Percentiles rank a stretch among this genome's conserved stretches.
Conservation (phyloP, 1,140 invertebrate species). For the Anagrus nilaparvatae region DNA sequence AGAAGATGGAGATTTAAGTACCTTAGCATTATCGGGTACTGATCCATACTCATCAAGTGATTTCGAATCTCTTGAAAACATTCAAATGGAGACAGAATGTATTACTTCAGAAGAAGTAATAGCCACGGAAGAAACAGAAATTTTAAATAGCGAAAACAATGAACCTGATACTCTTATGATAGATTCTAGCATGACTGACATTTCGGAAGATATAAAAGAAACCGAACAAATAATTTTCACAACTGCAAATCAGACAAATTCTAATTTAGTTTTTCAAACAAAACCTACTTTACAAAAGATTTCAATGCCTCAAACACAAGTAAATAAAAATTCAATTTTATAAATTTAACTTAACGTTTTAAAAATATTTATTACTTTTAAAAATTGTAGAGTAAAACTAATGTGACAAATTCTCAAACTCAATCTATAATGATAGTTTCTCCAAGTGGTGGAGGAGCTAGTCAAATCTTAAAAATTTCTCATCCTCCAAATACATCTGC, state of each 20-base stretch:
- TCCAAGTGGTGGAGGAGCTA: constrained; percentile 33
- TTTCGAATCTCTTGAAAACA: constrained; percentile 37
- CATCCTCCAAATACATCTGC: constrained; percentile 36
- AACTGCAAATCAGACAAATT: constrained; percentile 31
- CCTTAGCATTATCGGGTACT: constrained; percentile 26
- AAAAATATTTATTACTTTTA: constrained; percentile 9
- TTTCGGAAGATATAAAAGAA: constrained; percentile 25
- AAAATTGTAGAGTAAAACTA: constrained; percentile 30
- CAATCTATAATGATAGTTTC: constrained; percentile 42
- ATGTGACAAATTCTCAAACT: constrained; percentile 28
- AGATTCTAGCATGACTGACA: constrained; percentile 35
- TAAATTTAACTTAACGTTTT: constrained; percentile 10
- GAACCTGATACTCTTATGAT: constrained; percentile 31
- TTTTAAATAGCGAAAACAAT: constrained; percentile 19
- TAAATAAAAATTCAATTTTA: constrained; percentile 11
- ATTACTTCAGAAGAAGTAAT: constrained; percentile 40
- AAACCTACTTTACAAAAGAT: constrained; percentile 36
- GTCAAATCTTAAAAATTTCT: constrained; percentile 40
- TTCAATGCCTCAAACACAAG: constrained; percentile 29
- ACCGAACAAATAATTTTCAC: constrained; percentile 33
- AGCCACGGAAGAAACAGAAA: constrained; percentile 28
- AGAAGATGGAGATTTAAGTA: constrained; percentile 31
- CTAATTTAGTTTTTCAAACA: constrained; percentile 37
- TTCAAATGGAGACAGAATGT: constrained; percentile 39
- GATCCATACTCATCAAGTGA: constrained; percentile 33